Percentiles rank a stretch among this genome's conserved stretches.
Conservation (phyloP, 2,113 vertebrate genomes). For the Myanophis thanlyinensis region DNA sequence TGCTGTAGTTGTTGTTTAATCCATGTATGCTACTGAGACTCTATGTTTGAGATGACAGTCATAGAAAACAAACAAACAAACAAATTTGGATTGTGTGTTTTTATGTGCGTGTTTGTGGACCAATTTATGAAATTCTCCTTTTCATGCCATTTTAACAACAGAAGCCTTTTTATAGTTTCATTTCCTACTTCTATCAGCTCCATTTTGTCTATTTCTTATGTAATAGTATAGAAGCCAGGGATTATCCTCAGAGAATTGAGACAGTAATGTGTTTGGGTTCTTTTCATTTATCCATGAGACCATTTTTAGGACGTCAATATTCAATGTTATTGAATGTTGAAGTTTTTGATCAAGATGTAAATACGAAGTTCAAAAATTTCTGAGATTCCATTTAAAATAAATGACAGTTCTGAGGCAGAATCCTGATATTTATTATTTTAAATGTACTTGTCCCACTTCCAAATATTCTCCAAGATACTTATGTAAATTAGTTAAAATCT, state of each 20-base stretch:
- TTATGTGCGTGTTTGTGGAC: background rate
- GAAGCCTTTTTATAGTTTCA: background rate
- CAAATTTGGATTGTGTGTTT: background rate
- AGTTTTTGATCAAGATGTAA: slow-evolving; percentile 35
- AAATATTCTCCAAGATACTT: slow-evolving; percentile 20
- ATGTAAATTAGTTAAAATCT: slow-evolving; percentile 45
- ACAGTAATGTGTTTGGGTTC: slow-evolving; percentile 39
- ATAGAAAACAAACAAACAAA: background rate
- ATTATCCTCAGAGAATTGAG: background rate
- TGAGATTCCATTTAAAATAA: slow-evolving; percentile 6
- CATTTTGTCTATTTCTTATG: background rate
- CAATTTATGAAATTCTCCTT: background rate
- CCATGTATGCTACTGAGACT: background rate
- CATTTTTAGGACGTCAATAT: slow-evolving; percentile 3
- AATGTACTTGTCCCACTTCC: background rate
- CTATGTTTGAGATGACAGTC: background rate
- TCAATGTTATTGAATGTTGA: slow-evolving; percentile 1
- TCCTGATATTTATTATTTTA: background rate
- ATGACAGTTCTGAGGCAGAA: slow-evolving; percentile 5
- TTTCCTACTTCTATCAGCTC: background rate
- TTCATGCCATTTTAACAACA: background rate
- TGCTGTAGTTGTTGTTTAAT: background rate
- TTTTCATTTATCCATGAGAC: slow-evolving; percentile 36
- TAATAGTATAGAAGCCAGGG: background rate
- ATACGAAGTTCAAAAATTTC: background rate